Conservation (phyloP, 2,888 invertebrate genomes). For the Rapana venosa region DNA sequence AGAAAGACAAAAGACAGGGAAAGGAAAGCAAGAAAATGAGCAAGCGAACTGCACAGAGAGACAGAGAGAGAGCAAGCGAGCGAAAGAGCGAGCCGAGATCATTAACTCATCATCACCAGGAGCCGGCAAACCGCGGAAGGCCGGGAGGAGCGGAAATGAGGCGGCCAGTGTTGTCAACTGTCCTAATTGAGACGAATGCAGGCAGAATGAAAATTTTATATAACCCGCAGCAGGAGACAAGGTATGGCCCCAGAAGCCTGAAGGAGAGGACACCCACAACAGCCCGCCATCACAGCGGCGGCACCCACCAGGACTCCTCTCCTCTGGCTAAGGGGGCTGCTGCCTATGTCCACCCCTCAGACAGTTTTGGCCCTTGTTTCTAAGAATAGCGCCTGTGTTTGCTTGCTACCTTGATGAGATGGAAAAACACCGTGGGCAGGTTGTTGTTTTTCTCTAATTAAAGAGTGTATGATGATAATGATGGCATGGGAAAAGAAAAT, state of each 20-base stretch:
- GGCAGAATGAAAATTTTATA: constrained; percentile 46
- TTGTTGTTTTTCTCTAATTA: no score
- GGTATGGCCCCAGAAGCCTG: not conserved
- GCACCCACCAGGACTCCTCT: not conserved
- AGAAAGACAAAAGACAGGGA: not conserved
- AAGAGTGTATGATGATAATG: no score
- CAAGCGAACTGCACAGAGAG: no score
- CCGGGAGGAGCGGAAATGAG: constrained; percentile 36
- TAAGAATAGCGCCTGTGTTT: no score
- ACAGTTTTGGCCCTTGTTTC: no score
- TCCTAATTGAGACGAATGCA: constrained; percentile 46
- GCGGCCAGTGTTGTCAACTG: constrained; percentile 41
- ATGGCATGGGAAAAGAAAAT: no score
- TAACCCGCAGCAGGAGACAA: constrained; percentile 33
- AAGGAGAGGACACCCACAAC: constrained; percentile 27
- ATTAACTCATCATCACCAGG: constrained; percentile 40
- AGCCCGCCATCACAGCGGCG: no score
- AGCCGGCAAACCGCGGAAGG: not conserved
- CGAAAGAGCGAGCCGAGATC: not conserved
- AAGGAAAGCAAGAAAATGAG: not conserved
- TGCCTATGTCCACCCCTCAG: no score
- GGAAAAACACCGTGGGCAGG: no score
- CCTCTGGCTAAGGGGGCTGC: not conserved
- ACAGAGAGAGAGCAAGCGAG: not conserved
- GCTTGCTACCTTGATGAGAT: no score